Conservation (phyloP, 2,888 invertebrate species). For the Bruchidius siliquastri region DNA sequence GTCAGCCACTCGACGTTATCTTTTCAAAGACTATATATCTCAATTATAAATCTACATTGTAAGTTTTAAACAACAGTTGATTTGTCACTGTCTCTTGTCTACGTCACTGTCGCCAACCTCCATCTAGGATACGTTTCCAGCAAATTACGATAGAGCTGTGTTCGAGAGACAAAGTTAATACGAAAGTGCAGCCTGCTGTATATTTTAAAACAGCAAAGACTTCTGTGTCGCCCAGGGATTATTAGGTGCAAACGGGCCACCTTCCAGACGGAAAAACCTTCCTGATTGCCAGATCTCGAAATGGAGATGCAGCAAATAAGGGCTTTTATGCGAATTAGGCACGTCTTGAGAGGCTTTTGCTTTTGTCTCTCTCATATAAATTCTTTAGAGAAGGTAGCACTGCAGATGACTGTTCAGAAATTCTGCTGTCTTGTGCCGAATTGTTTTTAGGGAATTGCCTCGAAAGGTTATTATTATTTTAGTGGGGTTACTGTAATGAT, state of each 20-base stretch:
- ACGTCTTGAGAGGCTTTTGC: not conserved
- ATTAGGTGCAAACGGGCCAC: not conserved
- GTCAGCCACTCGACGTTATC: too few species aligned
- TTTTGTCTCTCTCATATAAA: not conserved
- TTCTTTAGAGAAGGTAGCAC: not conserved
- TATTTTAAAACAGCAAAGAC: not conserved
- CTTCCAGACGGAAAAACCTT: not conserved
- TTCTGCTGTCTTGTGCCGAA: not conserved
- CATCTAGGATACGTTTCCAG: not conserved
- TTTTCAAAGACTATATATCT: too few species aligned
- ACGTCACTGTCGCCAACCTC: not conserved
- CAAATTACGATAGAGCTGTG: not conserved
- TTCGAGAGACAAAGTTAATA: not conserved
- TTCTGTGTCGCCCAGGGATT: not conserved
- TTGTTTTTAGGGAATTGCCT: not conserved
- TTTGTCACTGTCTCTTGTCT: not conserved
- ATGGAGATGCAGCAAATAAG: not conserved
- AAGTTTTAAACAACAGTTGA: too few species aligned
- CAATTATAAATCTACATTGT: too few species aligned
- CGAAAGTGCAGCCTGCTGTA: not conserved
- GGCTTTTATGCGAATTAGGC: not conserved
- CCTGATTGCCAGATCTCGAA: not conserved
- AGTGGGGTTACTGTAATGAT: not conserved
- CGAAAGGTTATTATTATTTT: not conserved
- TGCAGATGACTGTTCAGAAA: not conserved